Evolutionary conservation across 1,140 invertebrate genomes (phyloP).

Genomic region (Idris sp.): DNA sequence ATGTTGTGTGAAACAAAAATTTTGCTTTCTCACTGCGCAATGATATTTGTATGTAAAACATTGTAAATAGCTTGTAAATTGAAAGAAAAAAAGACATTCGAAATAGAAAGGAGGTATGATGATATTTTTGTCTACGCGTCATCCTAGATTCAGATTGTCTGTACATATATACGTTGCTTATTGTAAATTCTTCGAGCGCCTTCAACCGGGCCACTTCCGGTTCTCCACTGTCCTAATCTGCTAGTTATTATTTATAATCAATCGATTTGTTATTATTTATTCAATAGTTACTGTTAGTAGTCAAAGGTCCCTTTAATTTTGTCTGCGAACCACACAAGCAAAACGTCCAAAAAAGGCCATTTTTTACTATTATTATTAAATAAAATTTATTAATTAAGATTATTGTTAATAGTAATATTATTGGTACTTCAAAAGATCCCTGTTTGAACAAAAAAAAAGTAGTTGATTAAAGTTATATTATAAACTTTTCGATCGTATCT

Average conservation of each 20-base stretch:
- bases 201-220: conserved; percentile 42
- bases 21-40: not conserved
- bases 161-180: conserved; percentile 57
- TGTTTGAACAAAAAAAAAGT: too few species aligned
- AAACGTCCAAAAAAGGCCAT: not conserved
- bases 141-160: conserved; percentile 33
- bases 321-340: not conserved
- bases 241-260: conserved; percentile 49
- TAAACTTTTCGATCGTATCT: too few species aligned
- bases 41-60: conserved; percentile 48
- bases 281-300: conserved; percentile 31
- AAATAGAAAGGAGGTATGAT: conserved; percentile 39
- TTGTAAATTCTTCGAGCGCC: conserved; percentile 49
- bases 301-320: conserved; percentile 19
- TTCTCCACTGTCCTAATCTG: conserved; percentile 24
- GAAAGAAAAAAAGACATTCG: conserved; percentile 29
- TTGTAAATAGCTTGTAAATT: conserved; percentile 49
- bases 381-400: too few species aligned
- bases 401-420: too few species aligned
- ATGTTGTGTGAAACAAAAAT: too few species aligned
- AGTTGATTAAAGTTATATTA: too few species aligned
- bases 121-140: conserved; percentile 56
- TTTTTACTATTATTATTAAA: conserved; percentile 2
- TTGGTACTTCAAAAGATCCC: too few species aligned
- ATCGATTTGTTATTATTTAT: conserved; percentile 53